Evolutionary conservation across 2,113 vertebrate genomes (phyloP).

Genomic region (Uria lomvia): DNA sequence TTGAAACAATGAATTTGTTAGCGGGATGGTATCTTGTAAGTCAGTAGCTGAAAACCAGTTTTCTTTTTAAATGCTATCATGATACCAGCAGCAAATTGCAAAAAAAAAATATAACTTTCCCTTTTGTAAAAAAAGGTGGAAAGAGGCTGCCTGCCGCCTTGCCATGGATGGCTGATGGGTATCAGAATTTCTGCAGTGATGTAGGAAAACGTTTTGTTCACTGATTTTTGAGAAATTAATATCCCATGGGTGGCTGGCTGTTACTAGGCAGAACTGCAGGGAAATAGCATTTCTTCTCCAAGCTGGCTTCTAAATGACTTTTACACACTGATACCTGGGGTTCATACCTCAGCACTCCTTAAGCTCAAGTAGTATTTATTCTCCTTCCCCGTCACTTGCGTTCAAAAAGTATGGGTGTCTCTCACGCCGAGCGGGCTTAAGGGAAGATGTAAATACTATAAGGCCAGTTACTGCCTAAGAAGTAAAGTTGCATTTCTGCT

Average conservation of each 20-base stretch:
- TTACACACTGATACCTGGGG: neutral
- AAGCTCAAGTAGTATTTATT: neutral
- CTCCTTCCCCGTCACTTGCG: neutral
- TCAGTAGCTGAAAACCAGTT: constrained; percentile 9
- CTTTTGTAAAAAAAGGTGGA: neutral
- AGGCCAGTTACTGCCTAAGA: neutral
- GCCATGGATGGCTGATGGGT: neutral
- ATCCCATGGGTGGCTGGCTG: neutral
- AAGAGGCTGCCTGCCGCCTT: neutral
- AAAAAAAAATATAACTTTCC: neutral
- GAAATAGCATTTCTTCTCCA: neutral
- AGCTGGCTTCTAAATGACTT: neutral
- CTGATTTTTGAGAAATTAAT: neutral
- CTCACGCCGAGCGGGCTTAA: neutral
- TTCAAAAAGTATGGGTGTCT: neutral
- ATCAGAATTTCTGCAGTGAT: neutral
- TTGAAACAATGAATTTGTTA: constrained; percentile 32
- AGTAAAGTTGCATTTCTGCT: neutral
- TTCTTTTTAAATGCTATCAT: neutral
- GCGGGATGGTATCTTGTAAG: constrained; percentile 2
- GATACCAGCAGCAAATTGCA: neutral
- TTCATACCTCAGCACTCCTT: neutral
- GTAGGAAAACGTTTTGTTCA: neutral
- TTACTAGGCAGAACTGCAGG: neutral
- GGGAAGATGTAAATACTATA: neutral